These are phyloP conservation scores for Hemitrygon akajei DNA, from an alignment of 2,797 vertebrate species.

Conservation along the genomic window DNA sequence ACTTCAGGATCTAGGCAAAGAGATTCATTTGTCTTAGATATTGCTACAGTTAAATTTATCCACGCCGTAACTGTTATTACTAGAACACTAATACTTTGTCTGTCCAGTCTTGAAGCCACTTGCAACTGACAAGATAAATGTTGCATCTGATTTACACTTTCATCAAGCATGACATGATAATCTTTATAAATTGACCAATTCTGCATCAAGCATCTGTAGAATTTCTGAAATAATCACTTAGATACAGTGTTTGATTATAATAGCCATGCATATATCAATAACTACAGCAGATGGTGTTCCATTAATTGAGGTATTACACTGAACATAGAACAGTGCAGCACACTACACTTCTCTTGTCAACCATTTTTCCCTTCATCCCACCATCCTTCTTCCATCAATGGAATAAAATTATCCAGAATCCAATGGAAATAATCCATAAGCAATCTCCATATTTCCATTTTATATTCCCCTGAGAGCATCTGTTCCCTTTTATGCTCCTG, in stretches of 20 bases:
- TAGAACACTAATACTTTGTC: neutral
- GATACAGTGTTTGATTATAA: neutral
- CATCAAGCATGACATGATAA: neutral
- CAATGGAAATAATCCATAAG: too few species aligned
- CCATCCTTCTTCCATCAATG: too few species aligned
- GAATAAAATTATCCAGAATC: too few species aligned
- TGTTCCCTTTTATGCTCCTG: too few species aligned
- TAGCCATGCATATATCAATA: neutral
- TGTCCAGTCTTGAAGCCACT: neutral
- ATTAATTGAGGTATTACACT: neutral
- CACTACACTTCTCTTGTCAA: too few species aligned
- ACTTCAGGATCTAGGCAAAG: neutral
- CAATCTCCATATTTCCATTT: too few species aligned
- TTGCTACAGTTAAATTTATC: neutral
- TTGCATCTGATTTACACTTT: neutral
- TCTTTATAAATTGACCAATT: neutral
- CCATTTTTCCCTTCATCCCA: too few species aligned
- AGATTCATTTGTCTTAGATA: neutral
- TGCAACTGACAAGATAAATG: neutral
- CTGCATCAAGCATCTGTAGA: neutral
- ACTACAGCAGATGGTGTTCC: neutral
- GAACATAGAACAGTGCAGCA: too few species aligned
- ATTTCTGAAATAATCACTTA: neutral
- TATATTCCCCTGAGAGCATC: too few species aligned
- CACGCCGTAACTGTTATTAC: neutral